Base-by-base conservation (phyloP, 2,888 invertebrate genomes). In the Diplazon laetatorius region DNA sequence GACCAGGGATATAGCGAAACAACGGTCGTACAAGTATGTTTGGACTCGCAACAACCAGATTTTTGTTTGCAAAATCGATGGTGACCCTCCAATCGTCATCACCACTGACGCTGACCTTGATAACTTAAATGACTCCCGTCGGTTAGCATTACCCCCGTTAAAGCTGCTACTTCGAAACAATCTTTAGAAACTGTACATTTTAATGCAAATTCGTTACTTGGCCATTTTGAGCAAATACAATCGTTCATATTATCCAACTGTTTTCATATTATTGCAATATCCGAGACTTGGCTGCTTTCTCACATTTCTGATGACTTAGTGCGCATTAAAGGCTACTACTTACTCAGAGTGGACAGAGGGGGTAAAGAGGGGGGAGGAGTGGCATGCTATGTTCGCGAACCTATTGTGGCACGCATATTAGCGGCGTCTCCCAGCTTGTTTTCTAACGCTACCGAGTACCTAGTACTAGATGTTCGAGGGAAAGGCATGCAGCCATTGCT, bases 371-470 rank as follows among this genome's bases (percentile, higher is more conserved):
- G 74, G 9, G 66, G 74, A 5, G 74, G 74, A 9, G 59, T 74
- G 25, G 74, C 66, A 5, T 66, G 74, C 30, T 65, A 55, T 16
- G 60, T 73, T 18, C 72, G 65, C 16, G 35, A 73, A 5, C 65
- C 72, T 8, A 5, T 73, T 8, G 55, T 18, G 18, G 46, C 22
- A 0, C 48, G 16, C 14, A 6, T 60, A 4, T 16, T 70, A 4
- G 30, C 25, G 0, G 8, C 70, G 2, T 39, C 60, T 3, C 39
- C 50, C 1, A 44, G 30, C 6, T 8, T 9, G 0, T 50, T 50
- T 14, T 20, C 60, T 14, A 71, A 71, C 25, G 20, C 46, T 1
- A 60, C 70, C 2, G 60, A 71, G 35, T 71, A n/a, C n/a, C n/a
- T n/a, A n/a, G n/a, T n/a, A 5, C 18, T n/a, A n/a, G n/a, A n/a